phyloP scores from a whole-genome alignment of 2,113 vertebrate species.

The Anarrhichthys ocellatus region DNA sequence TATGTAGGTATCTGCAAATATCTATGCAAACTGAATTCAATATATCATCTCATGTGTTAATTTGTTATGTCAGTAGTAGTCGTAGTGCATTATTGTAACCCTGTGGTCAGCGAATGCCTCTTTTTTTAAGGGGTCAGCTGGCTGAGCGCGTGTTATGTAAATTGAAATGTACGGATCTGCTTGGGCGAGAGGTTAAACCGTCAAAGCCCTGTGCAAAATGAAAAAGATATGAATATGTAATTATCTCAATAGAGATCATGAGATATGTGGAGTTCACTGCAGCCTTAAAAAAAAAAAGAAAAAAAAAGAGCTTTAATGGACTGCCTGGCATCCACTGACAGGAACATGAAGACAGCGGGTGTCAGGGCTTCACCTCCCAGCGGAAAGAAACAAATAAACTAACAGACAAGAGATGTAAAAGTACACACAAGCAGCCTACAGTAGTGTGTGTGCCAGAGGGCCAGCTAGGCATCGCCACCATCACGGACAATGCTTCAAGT shows the following conservation, averaged over 20 bases:
- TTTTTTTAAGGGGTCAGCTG: too few species aligned
- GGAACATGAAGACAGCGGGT: background rate
- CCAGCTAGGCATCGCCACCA: slow-evolving; percentile 8
- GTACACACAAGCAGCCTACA: background rate
- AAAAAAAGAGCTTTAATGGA: background rate
- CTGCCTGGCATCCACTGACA: background rate
- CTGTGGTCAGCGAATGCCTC: too few species aligned
- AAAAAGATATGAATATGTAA: background rate
- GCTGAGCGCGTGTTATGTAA: too few species aligned
- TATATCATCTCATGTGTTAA: background rate
- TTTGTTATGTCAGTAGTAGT: background rate
- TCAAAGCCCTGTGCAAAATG: background rate
- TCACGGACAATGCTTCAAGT: slow-evolving; percentile 48
- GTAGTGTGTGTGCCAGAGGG: slow-evolving; percentile 26
- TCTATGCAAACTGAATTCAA: background rate
- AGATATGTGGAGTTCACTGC: slow-evolving; percentile 29
- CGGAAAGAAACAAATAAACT: slow-evolving; percentile 5
- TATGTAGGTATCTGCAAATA: background rate
- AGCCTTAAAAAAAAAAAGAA: slow-evolving; percentile 2
- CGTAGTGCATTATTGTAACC: background rate
- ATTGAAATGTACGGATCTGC: background rate
- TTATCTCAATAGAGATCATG: background rate
- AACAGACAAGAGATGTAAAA: slow-evolving; percentile 11
- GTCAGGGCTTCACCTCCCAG: background rate
- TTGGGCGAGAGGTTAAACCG: background rate